phyloP scores from a whole-genome alignment of 1,140 invertebrate species.

The Bombus turneri region DNA sequence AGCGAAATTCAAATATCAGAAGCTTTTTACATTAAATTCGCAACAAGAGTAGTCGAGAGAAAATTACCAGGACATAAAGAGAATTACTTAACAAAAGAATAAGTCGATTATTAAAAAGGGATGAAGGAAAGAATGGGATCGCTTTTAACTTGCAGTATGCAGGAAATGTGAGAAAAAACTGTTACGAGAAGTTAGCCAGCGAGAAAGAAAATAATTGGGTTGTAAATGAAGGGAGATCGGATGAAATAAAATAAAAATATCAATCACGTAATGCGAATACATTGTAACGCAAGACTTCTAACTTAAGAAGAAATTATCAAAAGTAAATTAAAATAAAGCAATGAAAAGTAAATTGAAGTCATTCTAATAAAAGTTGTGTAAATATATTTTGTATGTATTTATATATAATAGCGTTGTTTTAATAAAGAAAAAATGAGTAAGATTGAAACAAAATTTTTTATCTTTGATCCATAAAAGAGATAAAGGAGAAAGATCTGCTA shows the following conservation, averaged over 20 bases:
- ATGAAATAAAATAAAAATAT: background rate
- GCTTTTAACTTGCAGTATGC: background rate
- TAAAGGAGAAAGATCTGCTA: too few species aligned
- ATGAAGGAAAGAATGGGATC: background rate
- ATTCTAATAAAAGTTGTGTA: too few species aligned
- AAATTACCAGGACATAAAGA: background rate
- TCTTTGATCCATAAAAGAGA: too few species aligned
- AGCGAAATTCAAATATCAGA: background rate
- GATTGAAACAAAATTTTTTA: too few species aligned
- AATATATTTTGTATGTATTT: too few species aligned
- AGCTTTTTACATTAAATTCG: background rate
- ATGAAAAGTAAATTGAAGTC: background rate
- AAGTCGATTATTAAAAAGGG: background rate
- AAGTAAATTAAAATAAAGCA: background rate
- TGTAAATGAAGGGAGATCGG: background rate
- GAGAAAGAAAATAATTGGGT: background rate
- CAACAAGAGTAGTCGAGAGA: background rate
- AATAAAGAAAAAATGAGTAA: too few species aligned
- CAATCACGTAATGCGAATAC: background rate
- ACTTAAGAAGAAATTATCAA: background rate
- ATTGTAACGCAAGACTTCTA: background rate
- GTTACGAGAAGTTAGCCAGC: background rate
- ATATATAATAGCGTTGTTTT: too few species aligned
- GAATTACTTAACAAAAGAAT: background rate
- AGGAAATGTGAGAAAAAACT: background rate